Evolutionary conservation across 2,888 invertebrate genomes (phyloP), one percentile per base, ranked within the genome.

Genomic region (Xestobium rufovillosum): DNA sequence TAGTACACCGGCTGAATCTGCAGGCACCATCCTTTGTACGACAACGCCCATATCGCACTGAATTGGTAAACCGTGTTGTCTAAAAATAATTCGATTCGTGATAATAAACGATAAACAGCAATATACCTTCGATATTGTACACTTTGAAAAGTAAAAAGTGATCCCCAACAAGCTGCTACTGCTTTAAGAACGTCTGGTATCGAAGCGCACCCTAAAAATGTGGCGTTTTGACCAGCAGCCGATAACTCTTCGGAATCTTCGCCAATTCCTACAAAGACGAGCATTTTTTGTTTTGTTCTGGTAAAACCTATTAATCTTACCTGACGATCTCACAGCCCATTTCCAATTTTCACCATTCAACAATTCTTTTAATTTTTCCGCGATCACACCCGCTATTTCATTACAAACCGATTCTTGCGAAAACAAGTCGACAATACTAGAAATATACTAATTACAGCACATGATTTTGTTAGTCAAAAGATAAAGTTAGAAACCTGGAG

Each of bases 151-250:
- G 82, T 72, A 56, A 78, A 89, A 46, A 86, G 74, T 1, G 89
- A 90, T 0, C 81, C 83, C 90, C 90, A 91, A 59, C 89, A 90
- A 38, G 73, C 70, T 30, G 73, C 66, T 1, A 89, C 67, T 3
- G 76, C 78, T 16, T 65, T 53, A 8, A 77, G 41, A 6, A 83
- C 65, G 36, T 75, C 70, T 0, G 61, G 64, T 26, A 66, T 60
- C 1, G 69, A 71, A 23, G 58, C 59, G 34, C 84, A 76, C 1
- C 86, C 84, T 2, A 90, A 67, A 42, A 79, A 74, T 0, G 86
- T 86, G 41, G 80, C 79, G 65, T 89, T 84, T 66, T 90, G 89
- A 1, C 89, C 89, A 0, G 89, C 89, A 3, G 84, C 80, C 0
- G 87, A 88, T 8, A 83, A 65, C 31, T 83, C 83, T 40, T 79